phyloP scores from a whole-genome alignment of 2,888 invertebrate genomes.

The Folsomia manolachei region DNA sequence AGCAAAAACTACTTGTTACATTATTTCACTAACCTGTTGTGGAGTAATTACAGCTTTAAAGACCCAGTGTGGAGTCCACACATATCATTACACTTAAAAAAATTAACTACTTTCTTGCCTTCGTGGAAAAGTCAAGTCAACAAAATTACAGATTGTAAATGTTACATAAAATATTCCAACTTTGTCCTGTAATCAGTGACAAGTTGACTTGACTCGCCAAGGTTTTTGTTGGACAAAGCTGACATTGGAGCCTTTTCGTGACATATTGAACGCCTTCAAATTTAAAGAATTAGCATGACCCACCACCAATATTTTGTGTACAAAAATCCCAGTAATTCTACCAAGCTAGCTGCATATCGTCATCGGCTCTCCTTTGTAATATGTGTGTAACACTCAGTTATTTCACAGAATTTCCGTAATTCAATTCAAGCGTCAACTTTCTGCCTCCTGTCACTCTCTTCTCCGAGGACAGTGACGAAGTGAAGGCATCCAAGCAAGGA shows the following conservation, averaged over 20 bases:
- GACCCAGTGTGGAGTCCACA: neutral
- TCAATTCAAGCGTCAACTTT: neutral
- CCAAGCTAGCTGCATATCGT: neutral
- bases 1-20: neutral
- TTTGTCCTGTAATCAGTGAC: neutral
- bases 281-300: neutral
- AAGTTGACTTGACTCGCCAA: neutral
- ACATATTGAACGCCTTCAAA: neutral
- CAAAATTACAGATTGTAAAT: neutral
- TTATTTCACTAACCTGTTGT: neutral
- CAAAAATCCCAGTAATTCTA: neutral
- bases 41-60: neutral
- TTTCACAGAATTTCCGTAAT: neutral
- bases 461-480: neutral
- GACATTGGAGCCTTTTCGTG: slow-evolving; percentile 2
- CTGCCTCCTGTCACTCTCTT: no score
- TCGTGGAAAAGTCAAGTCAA: neutral
- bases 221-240: neutral
- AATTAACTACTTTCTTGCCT: neutral
- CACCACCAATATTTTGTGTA: neutral
- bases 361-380: no score
- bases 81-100: neutral
- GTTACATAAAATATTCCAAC: neutral
- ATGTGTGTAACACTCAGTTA: neutral
- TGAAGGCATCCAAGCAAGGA: neutral